Conservation (phyloP, 2,888 invertebrate species). For the Microctonus brassicae region DNA sequence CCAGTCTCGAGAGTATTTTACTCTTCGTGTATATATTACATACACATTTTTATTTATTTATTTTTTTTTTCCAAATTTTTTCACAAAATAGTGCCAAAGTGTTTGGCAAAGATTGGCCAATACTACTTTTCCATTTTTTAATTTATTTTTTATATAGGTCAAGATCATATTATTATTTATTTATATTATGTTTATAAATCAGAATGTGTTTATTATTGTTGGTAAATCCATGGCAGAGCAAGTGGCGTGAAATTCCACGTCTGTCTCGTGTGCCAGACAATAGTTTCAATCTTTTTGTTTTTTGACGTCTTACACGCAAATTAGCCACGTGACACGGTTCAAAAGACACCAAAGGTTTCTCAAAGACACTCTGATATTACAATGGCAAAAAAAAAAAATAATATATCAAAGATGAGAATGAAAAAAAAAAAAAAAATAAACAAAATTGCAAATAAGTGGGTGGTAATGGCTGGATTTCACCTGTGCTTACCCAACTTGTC, state of each 20-base stretch:
- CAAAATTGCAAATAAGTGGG: background rate
- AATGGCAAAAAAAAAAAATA: background rate
- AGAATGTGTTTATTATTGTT: conserved; percentile 30
- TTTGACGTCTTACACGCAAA: conserved; percentile 36
- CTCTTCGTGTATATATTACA: background rate
- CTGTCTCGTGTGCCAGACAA: conserved; percentile 39
- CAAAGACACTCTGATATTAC: conserved; percentile 38
- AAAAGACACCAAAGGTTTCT: conserved; percentile 10
- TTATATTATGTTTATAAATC: background rate
- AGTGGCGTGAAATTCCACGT: conserved; percentile 53
- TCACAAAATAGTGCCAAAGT: conserved; percentile 36
- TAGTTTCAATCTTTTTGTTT: conserved; percentile 12
- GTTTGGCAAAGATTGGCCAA: conserved; percentile 33
- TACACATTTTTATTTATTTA: conserved; percentile 9
- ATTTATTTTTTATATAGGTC: background rate
- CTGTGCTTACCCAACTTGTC: conserved; percentile 41
- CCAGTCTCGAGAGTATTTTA: background rate
- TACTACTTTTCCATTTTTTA: background rate
- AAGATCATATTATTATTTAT: background rate
- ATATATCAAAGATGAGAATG: conserved; percentile 27
- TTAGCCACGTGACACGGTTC: conserved; percentile 39
- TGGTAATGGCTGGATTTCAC: no score
- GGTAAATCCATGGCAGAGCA: conserved; percentile 51
- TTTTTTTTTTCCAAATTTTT: background rate
- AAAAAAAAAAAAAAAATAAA: background rate